Evolutionary conservation across 2,888 invertebrate genomes (phyloP), one percentile per base, ranked within the genome.

Genomic region (Nematopogon swammerdamellus): DNA sequence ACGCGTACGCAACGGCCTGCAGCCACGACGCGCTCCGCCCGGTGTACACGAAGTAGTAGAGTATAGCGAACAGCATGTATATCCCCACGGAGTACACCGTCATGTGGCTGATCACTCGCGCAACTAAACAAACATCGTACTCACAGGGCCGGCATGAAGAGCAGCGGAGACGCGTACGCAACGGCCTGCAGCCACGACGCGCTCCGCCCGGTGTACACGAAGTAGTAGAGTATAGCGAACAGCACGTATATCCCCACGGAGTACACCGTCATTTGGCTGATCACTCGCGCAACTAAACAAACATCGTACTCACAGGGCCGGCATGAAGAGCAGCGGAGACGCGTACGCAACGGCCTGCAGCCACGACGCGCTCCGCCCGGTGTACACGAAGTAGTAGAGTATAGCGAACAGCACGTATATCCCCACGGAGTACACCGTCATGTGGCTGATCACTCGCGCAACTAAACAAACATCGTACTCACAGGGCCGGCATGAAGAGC

Each of bases 291-390:
- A 10, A 55, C 54, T n/a, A n/a, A n/a, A n/a, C n/a, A n/a, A n/a
- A n/a, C n/a, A n/a, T n/a, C n/a, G n/a, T n/a, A 84, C 93, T 89
- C 74, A 96, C 95, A 95, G 64, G 51, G 93, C 62, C 49, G 95
- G 94, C 62, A 95, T 86, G 49, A 91, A 75, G 19, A 95, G 68
- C 49, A 95, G 72, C 16, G 94, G 94, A 51, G 88, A 84, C 14
- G 89, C 85, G 66, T 91, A 91, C 54, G 91, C 73, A 50, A 92
- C 62, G 52, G 88, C 85, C 57, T 91, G 88, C 54, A 85, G 75
- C 76, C 89, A 84, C 48, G 70, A 62, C 57, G 88, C 86, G 50
- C 86, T 85, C 51, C 90, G 88, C 53, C 92, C 89, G 56, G 88
- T 92, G 58, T 87, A 88, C 72, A 92, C 89, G 63, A 89, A 94